Conservation (phyloP, 2,888 invertebrate genomes). For the Cremastinae sp. region DNA sequence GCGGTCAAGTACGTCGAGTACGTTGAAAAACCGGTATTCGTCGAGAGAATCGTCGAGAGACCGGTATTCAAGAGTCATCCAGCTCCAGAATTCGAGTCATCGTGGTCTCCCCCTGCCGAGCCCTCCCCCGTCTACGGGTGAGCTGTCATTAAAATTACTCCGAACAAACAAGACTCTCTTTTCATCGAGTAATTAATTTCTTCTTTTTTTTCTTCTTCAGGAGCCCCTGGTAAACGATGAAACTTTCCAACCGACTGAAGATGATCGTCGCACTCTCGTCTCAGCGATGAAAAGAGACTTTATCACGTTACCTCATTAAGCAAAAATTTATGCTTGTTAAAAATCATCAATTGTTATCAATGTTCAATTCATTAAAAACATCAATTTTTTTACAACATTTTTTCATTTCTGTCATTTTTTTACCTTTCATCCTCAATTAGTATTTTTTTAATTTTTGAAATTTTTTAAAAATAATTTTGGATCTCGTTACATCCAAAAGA, state of each 20-base stretch:
- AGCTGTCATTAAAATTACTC: conserved; percentile 38
- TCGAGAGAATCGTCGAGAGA: conserved; percentile 74
- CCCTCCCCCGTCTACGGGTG: conserved; percentile 72
- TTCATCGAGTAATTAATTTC: not conserved
- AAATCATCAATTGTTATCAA: not conserved
- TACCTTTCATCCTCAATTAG: too few relatives aligned
- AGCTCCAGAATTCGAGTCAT: conserved; percentile 68
- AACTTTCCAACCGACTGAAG: not conserved
- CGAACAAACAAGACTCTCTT: not conserved
- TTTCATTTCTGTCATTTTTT: too few relatives aligned
- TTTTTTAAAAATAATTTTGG: too few relatives aligned
- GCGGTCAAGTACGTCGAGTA: conserved; percentile 76
- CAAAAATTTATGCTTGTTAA: too few relatives aligned
- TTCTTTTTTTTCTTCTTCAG: not conserved
- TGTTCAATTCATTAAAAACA: not conserved
- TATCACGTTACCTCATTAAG: not conserved
- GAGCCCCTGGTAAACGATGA: not conserved
- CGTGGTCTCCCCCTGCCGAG: conserved; percentile 70
- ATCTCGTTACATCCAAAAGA: too few relatives aligned
- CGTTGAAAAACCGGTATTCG: conserved; percentile 76
- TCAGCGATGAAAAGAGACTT: not conserved
- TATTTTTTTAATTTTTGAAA: too few relatives aligned
- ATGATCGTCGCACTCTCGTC: not conserved
- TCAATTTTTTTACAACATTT: not conserved
- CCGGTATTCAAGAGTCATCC: conserved; percentile 70